Base-by-base conservation (phyloP, 2,113 vertebrate species). In the Limanda limanda region DNA sequence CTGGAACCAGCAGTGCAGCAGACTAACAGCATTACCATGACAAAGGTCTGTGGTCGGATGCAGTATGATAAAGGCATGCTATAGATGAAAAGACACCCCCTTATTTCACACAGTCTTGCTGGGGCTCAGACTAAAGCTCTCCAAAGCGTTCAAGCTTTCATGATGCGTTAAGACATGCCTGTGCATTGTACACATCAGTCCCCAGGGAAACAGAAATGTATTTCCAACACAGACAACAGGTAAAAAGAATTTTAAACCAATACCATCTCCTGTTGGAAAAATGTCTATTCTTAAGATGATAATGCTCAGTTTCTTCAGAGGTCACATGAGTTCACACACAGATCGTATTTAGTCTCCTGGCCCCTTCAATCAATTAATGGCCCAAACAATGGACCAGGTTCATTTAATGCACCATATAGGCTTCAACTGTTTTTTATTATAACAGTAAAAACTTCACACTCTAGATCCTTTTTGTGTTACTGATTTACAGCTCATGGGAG, bases 11-110 rank as follows among this genome's bases (percentile, higher is more conserved):
- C 89, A 84, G 90, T 82, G 83, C 81, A 67, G 74, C 86, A 91
- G 90, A 87, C 88, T 76, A 54, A 74, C 52, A 51, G 42, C 61
- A 93, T 93, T 91, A 92, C 55, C 90, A 93, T 93, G 89, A 93
- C 91, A 93, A 94, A 85, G 84, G 80, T 82, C 78, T 79, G 59
- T 55, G 81, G 61, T 72, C 45, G 61, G 80, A 89, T 88, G 84
- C 71, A 81, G 84, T 64, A 64, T 45, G 86, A 90, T 83, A 79
- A 83, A 85, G 79, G 79, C 82, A 85, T 56, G 47, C 82, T 31
- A 57, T 47, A 74, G 78, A 83, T 80, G 85, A 78, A 82, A 88
- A 83, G 55, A 68, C 18, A 72, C 40, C 47, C 54, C 48, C 45
- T 59, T 79, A 83, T 83, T 84, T 90, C 61, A 84, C 82, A 86